Evolutionary conservation across 2,113 vertebrate genomes (phyloP).

Genomic region (Saimiri boliviensis): DNA sequence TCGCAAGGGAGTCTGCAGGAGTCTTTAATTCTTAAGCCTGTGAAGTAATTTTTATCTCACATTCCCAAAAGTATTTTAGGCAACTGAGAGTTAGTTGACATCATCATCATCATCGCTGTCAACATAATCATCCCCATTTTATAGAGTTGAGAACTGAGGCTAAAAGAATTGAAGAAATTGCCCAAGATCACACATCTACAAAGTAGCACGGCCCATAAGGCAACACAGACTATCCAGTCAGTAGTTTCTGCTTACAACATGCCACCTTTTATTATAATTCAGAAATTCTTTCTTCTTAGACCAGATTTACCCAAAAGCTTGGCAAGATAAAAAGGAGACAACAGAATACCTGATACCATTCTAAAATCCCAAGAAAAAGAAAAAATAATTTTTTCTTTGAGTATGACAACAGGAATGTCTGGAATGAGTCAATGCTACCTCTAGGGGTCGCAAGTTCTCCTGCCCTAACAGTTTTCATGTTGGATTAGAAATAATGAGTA

Average conservation of each 20-base stretch:
- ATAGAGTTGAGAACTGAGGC: background rate
- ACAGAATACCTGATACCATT: background rate
- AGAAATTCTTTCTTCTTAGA: background rate
- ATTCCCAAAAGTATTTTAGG: background rate
- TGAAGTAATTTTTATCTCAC: background rate
- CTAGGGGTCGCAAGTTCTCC: background rate
- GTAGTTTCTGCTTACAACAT: background rate
- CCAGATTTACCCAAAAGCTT: background rate
- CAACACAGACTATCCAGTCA: background rate
- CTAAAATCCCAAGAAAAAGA: background rate
- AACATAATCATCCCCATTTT: background rate
- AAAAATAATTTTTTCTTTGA: background rate
- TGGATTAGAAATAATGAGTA: background rate
- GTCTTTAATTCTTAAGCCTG: background rate
- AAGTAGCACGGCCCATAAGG: background rate
- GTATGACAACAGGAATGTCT: background rate
- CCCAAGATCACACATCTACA: background rate
- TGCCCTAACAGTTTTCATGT: background rate
- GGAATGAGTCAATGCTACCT: background rate
- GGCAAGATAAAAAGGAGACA: background rate
- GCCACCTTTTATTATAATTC: background rate
- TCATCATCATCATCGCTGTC: background rate
- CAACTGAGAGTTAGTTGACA: background rate
- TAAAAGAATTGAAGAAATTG: background rate
- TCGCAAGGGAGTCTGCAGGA: background rate